Evolutionary conservation across 2,113 vertebrate genomes (phyloP).

Genomic region (Channa maculata): DNA sequence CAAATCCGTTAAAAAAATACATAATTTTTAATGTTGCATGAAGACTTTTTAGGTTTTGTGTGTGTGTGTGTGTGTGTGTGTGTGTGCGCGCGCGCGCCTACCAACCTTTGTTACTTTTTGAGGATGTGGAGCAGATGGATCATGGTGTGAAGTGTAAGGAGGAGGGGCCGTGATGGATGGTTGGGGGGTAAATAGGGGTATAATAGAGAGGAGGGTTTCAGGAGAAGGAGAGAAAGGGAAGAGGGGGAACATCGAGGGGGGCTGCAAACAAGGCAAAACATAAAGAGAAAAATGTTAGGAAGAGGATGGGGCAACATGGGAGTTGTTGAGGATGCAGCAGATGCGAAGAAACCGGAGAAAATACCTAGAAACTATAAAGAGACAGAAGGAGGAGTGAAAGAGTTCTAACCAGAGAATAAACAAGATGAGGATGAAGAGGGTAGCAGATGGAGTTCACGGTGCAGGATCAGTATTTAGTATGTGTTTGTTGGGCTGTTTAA

Average conservation of each 20-base stretch:
- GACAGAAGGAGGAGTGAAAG: background rate
- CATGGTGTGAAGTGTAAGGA: slow-evolving; percentile 29
- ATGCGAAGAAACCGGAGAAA: background rate
- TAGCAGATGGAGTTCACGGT: slow-evolving; percentile 28
- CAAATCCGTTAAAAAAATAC: background rate
- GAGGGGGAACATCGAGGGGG: background rate
- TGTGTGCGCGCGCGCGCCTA: slow-evolving; percentile 11
- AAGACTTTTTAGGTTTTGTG: background rate
- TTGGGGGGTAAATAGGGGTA: slow-evolving; percentile 8
- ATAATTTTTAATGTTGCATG: background rate
- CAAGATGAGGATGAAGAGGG: background rate
- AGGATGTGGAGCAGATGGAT: slow-evolving; percentile 62
- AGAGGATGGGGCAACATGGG: background rate
- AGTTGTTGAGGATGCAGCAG: too few relatives aligned
- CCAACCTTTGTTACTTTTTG: slow-evolving; percentile 19
- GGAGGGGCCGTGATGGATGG: slow-evolving; percentile 31
- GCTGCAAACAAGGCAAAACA: background rate
- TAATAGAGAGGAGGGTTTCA: background rate
- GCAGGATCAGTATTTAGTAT: background rate
- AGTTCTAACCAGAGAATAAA: too few relatives aligned
- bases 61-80: background rate
- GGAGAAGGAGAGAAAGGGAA: background rate
- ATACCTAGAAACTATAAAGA: background rate
- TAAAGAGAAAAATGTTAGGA: background rate
- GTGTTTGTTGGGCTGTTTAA: background rate